Conservation (phyloP, 1,140 invertebrate genomes). For the Anoplolepis gracilipes region DNA sequence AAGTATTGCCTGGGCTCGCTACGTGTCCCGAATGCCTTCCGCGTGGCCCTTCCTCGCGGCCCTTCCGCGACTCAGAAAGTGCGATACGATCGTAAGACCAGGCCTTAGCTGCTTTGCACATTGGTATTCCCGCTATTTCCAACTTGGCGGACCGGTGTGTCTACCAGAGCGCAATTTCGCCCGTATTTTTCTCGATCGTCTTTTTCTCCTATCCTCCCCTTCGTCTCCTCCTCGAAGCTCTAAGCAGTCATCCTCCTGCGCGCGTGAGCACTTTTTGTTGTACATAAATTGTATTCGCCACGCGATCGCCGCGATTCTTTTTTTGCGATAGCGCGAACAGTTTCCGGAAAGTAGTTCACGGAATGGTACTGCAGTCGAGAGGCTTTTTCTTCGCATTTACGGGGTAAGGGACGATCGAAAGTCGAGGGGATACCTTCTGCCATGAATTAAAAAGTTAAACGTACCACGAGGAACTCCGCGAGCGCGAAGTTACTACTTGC, state of each 20-base stretch:
- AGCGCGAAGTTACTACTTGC: conserved; percentile 24
- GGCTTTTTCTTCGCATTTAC: conserved; percentile 37
- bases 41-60: conserved; percentile 19
- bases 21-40: conserved; percentile 75
- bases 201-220: not conserved
- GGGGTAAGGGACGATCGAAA: conserved; percentile 21
- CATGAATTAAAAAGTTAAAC: conserved; percentile 57
- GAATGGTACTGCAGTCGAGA: conserved; percentile 38
- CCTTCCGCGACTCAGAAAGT: conserved; percentile 13
- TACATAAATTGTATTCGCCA: conserved; percentile 53
- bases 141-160: conserved; percentile 43
- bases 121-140: conserved; percentile 76
- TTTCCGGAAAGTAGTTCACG: conserved; percentile 41
- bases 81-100: conserved; percentile 26
- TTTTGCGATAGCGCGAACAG: conserved; percentile 23
- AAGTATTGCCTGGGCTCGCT: conserved; percentile 75
- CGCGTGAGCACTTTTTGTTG: conserved; percentile 38
- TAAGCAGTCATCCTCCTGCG: not conserved
- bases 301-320: conserved; percentile 57
- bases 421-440: conserved; percentile 16
- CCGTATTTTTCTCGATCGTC: conserved; percentile 52
- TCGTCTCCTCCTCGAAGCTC: not conserved
- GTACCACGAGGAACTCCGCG: not conserved
- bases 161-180: conserved; percentile 64
- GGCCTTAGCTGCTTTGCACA: conserved; percentile 69